Evolutionary conservation across 2,113 vertebrate genomes (phyloP).

Genomic region (Pelodiscus sinensis): DNA sequence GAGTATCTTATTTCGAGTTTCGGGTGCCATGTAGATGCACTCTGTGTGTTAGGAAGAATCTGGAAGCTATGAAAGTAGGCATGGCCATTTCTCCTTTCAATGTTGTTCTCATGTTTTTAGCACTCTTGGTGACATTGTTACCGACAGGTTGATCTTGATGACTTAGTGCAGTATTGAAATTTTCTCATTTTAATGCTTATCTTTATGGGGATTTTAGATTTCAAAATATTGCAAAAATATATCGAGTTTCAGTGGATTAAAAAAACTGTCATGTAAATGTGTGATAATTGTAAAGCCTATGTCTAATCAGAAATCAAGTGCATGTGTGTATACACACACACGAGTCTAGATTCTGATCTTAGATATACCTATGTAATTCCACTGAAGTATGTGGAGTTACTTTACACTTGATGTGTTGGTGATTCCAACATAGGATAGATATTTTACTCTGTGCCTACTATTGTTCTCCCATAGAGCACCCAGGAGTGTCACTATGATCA

Average conservation of each 20-base stretch:
- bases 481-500: neutral
- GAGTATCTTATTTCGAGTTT: too few relatives aligned
- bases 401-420: neutral
- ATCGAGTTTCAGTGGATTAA: neutral
- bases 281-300: neutral
- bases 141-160: neutral
- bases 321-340: neutral
- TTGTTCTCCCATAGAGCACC: neutral
- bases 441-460: neutral
- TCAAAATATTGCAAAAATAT: neutral
- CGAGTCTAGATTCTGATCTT: neutral
- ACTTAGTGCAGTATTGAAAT: neutral
- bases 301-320: neutral
- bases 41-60: neutral
- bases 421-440: neutral
- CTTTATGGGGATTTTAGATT: neutral
- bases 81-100: rapidly evolving
- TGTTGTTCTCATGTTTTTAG: neutral
- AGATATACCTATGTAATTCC: neutral
- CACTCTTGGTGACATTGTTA: neutral
- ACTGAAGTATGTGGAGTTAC: neutral
- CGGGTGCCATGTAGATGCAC: too few relatives aligned
- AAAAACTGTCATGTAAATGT: rapidly evolving
- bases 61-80: neutral
- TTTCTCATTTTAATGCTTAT: neutral